A percentile compares a stretch with the other conserved stretches of the same genome.
phyloP scores from a whole-genome alignment of 2,113 vertebrate genomes.

The Larimichthys crocea region DNA sequence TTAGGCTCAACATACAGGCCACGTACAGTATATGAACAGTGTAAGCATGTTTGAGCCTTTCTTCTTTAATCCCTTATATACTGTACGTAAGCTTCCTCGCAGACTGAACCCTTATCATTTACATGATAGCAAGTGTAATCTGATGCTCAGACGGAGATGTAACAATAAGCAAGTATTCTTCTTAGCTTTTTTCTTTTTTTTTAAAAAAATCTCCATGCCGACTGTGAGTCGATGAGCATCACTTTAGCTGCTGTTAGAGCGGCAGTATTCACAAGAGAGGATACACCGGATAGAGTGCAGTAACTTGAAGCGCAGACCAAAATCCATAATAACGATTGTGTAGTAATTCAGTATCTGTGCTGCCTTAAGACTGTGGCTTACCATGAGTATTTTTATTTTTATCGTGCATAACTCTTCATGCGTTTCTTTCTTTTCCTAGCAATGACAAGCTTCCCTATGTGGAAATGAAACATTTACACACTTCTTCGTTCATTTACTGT shows the following conservation, averaged over 20 bases:
- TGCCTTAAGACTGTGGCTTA: not conserved
- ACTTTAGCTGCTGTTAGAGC: not conserved
- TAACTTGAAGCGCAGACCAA: slow-evolving; percentile 27
- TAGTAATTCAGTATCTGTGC: slow-evolving; percentile 20
- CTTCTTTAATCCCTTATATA: slow-evolving; percentile 44
- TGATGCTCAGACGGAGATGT: slow-evolving; percentile 30
- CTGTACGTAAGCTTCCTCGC: slow-evolving; percentile 34
- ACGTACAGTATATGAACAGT: not conserved
- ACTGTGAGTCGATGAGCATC: no score
- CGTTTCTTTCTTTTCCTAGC: not conserved
- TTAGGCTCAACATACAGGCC: slow-evolving; percentile 8
- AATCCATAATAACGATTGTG: slow-evolving; percentile 59
- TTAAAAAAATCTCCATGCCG: not conserved
- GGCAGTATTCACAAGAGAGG: slow-evolving; percentile 16
- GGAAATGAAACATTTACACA: not conserved
- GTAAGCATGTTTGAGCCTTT: not conserved
- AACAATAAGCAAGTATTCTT: slow-evolving; percentile 13
- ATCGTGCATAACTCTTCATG: not conserved
- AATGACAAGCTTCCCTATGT: not conserved
- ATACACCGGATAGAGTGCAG: slow-evolving; percentile 27
- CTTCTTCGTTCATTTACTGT: not conserved
- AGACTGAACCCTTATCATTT: slow-evolving; percentile 27
- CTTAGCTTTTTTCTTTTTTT: not conserved
- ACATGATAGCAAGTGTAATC: slow-evolving; percentile 51
- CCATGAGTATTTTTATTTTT: not conserved